Percentiles rank a stretch among this genome's conserved stretches.
These are phyloP conservation scores for Campopleginae sp. DNA, from an alignment of 2,888 invertebrate genomes.

Conservation along the genomic window DNA sequence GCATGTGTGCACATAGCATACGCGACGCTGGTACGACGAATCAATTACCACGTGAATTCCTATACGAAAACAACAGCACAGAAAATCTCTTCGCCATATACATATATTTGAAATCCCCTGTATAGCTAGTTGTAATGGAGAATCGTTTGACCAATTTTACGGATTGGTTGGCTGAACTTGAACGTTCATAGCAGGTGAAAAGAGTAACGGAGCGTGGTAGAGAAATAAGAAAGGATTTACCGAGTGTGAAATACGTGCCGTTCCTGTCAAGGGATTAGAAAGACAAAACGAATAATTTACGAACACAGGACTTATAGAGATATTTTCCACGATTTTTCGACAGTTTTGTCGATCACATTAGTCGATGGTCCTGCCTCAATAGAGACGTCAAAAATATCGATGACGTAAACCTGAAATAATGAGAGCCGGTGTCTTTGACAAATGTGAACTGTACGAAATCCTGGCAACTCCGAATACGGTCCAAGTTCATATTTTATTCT, in stretches of 20 bases:
- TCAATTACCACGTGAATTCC: slow-evolving; percentile 73
- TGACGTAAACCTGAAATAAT: not conserved
- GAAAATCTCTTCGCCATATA: not conserved
- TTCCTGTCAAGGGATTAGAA: slow-evolving; percentile 7
- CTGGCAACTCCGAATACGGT: not conserved
- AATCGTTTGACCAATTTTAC: slow-evolving; percentile 59
- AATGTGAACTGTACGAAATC: not conserved
- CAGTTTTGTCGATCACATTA: not conserved
- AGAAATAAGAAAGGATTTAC: slow-evolving; percentile 19
- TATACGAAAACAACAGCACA: not conserved
- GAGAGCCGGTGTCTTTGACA: not conserved
- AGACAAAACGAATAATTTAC: not conserved
- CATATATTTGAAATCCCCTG: not conserved
- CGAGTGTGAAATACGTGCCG: not conserved
- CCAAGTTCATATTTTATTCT: not conserved
- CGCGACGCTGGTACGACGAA: slow-evolving; percentile 65
- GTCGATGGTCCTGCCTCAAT: not conserved
- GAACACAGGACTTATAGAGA: not conserved
- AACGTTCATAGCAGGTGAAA: not conserved
- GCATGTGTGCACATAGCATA: slow-evolving; percentile 19
- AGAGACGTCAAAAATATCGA: not conserved
- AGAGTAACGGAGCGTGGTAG: slow-evolving; percentile 17
- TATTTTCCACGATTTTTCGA: not conserved
- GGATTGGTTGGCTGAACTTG: slow-evolving; percentile 35
- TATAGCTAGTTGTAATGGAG: slow-evolving; percentile 10